These are phyloP conservation scores for Acanthurus lineatus DNA, from an alignment of 2,797 vertebrate species.

Conservation along the genomic window DNA sequence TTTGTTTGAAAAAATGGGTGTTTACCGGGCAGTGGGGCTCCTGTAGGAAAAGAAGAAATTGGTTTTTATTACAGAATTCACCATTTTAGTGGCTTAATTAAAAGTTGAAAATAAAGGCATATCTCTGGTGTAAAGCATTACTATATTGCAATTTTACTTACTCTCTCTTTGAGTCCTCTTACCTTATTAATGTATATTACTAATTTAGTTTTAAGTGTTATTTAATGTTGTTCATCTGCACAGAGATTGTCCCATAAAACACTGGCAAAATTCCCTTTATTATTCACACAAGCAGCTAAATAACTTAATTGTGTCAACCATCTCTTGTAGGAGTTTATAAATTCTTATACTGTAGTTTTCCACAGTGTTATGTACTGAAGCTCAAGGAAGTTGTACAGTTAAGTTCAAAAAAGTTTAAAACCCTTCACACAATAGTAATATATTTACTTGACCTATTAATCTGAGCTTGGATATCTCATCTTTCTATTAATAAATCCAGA, in stretches of 20 bases:
- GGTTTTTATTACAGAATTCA: neutral
- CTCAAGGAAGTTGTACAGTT: neutral
- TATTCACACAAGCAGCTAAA: neutral
- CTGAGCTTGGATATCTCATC: neutral
- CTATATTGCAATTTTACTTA: too few species aligned
- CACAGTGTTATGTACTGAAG: neutral
- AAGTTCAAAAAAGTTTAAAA: neutral
- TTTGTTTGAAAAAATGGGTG: too few species aligned
- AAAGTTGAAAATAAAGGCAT: neutral
- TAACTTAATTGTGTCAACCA: neutral
- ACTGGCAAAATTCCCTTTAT: neutral
- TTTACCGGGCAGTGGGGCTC: too few species aligned
- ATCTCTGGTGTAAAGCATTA: neutral
- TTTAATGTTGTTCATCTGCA: too few species aligned
- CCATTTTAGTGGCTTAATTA: neutral
- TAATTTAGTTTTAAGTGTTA: neutral
- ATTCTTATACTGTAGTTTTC: neutral
- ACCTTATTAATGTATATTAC: neutral
- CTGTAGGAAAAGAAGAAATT: neutral
- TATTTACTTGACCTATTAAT: neutral
- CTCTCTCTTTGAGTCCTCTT: neutral
- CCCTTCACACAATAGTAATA: neutral
- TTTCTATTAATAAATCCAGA: neutral
- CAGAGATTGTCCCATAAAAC: neutral
- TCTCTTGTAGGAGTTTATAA: neutral